Evolutionary conservation across 1,140 invertebrate genomes (phyloP), one percentile per base, ranked within the genome.

Genomic region (Apis mellifera): DNA sequence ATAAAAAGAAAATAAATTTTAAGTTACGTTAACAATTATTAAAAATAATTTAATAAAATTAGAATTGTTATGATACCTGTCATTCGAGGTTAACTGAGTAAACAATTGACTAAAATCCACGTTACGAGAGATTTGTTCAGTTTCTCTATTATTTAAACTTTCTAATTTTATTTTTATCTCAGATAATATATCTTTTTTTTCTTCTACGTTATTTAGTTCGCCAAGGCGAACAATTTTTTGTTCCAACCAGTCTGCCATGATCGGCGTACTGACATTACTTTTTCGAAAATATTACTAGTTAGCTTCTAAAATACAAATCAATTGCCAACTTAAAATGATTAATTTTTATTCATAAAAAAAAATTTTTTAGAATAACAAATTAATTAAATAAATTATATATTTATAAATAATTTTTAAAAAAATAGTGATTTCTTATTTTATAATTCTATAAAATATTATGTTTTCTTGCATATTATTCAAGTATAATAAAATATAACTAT

Each of bases 71-170:
- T 85, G 88, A 26, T 92, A 94, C 94, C 89, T 92, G 81, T 94
- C 91, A 84, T 89, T 90, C 9, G 91, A 92, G 91, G 92, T 92
- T 92, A 94, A 69, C 26, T 94, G 85, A 32, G 82, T 68, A 80
- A 93, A 91, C 11, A 94, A 75, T 19, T 78, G 82, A 12, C 74
- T 84, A 57, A 92, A 84, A 76, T 93, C 85, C 26, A 94, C 77
- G 84, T 84, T 89, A 4, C 74, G 69, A 57, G 88, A 82, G n/a
- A 93, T 76, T 60, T 90, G 85, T 52, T 89, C 74, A 11, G 73
- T 48, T 72, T 94, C 92, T 26, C 66, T 55, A 13, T 79, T 68
- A 9, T 75, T 83, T 15, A 92, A 71, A 66, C 57, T 88, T 15
- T 65, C 55, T 23, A 93, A 83, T 83, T 90, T 92, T 9, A 93